Base-by-base conservation (phyloP, 2,888 invertebrate genomes). In the Busseola fusca region DNA sequence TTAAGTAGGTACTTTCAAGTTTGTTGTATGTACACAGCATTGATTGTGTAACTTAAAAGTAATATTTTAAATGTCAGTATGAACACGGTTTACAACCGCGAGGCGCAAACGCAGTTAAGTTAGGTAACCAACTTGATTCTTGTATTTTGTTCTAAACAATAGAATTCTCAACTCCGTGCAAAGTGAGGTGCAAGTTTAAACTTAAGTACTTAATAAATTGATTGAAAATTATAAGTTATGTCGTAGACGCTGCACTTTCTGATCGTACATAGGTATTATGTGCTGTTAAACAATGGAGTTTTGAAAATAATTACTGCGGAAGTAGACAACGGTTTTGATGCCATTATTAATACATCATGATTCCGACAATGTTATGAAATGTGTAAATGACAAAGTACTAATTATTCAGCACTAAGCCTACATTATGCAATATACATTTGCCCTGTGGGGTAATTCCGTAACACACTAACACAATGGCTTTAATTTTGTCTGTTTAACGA, bases 61-160 rank as follows among this genome's bases (percentile, higher is more conserved):
- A 75, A 85, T 81, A 82, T 74, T 78, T 79, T 79, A 86, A 85
- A 86, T 85, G 83, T 79, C 86, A 84, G 76, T 77, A 63, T 65
- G 71, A 77, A 78, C 82, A 81, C 74, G 64, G 60, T 56, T 70
- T 69, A 69, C 68, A 72, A 60, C 45, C 52, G 62, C 65, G 37
- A 64, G 54, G 18, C 45, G 21, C 58, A 45, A 66, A 62, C 57
- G 27, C 63, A 50, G 62, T 21, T 16, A 34, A 69, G 78, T 85
- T 83, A 82, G 81, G 80, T 78, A 83, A 87, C 80, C 67, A 71
- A 71, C 72, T 71, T 62, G 66, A 72, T 76, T 74, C 65, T 72
- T 74, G 70, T 74, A 67, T 71, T 83, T 72, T 62, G 68, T 70
- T 74, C 56, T 58, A 77, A 27, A 81, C 77, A 84, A 82, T 78